A percentile compares a stretch with the other conserved stretches of the same genome.
These are phyloP conservation scores for Sarcophaga variegata DNA, from an alignment of 2,888 invertebrate genomes.

Conservation along the genomic window DNA sequence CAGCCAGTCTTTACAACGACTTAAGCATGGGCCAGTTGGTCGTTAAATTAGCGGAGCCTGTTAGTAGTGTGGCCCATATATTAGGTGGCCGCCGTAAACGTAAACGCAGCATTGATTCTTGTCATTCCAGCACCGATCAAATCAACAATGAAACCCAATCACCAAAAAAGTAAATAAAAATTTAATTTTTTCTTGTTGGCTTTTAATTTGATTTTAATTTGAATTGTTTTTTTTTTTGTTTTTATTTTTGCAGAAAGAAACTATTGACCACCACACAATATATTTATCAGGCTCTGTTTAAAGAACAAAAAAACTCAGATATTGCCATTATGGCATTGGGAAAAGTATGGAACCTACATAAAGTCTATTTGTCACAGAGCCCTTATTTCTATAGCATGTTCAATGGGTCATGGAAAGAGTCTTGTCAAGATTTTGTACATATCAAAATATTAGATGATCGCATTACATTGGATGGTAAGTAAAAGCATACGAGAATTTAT, in stretches of 20 bases:
- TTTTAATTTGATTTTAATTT: conserved; percentile 25
- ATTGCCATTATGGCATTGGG: conserved; percentile 88
- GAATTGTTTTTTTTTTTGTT: neutral
- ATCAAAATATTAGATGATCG: conserved; percentile 88
- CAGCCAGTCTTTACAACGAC: conserved; percentile 42
- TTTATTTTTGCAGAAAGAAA: conserved; percentile 83
- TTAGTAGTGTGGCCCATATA: conserved; percentile 81
- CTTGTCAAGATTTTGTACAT: conserved; percentile 85
- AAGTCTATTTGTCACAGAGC: conserved; percentile 90
- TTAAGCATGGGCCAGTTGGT: conserved; percentile 82
- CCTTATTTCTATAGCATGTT: conserved; percentile 92
- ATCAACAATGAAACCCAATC: conserved; percentile 83
- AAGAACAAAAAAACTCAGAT: conserved; percentile 89
- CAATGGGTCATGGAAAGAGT: conserved; percentile 89
- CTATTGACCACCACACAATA: conserved; percentile 88
- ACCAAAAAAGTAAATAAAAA: conserved; percentile 84
- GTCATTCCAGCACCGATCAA: conserved; percentile 72
- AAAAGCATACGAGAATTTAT: neutral
- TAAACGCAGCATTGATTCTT: conserved; percentile 80
- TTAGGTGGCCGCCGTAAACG: conserved; percentile 84
- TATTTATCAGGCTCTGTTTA: conserved; percentile 89
- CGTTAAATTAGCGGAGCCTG: conserved; percentile 78
- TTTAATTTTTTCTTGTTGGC: neutral
- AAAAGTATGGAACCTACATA: conserved; percentile 89
- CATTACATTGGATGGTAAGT: conserved; percentile 86